A percentile compares a stretch with the other conserved stretches of the same genome.
These are phyloP conservation scores for Amaurobius ferox DNA, from an alignment of 2,888 invertebrate species.

Conservation along the genomic window DNA sequence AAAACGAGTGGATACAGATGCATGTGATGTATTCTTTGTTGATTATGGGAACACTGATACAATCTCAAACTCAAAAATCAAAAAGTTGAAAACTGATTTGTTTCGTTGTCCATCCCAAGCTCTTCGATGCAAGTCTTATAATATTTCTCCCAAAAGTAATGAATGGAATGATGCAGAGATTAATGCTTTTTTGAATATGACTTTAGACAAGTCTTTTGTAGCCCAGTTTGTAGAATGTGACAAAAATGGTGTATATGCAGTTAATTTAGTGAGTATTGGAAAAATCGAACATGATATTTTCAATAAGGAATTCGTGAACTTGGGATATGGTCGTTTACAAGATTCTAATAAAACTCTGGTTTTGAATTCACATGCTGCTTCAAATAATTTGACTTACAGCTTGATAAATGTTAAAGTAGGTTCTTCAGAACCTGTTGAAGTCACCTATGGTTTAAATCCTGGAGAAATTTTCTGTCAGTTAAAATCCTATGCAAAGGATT, in stretches of 20 bases:
- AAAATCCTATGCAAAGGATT: slow-evolving; percentile 71
- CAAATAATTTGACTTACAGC: slow-evolving; percentile 30
- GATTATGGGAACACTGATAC: slow-evolving; percentile 77
- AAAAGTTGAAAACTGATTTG: slow-evolving; percentile 75
- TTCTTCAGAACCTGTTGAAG: slow-evolving; percentile 29
- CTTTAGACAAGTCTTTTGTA: slow-evolving; percentile 61
- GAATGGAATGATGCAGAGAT: slow-evolving; percentile 71
- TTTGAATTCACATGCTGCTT: slow-evolving; percentile 48
- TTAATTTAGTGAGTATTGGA: slow-evolving; percentile 60
- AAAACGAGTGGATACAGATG: slow-evolving; percentile 20
- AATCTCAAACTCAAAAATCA: slow-evolving; percentile 74
- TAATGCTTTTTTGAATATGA: slow-evolving; percentile 73
- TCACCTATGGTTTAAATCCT: slow-evolving; percentile 72
- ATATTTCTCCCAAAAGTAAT: slow-evolving; percentile 61
- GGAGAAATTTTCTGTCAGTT: slow-evolving; percentile 75
- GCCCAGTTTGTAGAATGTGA: slow-evolving; percentile 64
- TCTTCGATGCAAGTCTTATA: slow-evolving; percentile 75
- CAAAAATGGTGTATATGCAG: slow-evolving; percentile 41
- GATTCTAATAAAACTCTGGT: slow-evolving; percentile 31
- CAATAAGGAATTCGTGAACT: slow-evolving; percentile 56
- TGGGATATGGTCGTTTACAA: slow-evolving; percentile 34
- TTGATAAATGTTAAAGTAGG: slow-evolving; percentile 18
- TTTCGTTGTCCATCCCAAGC: slow-evolving; percentile 75
- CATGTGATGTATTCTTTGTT: slow-evolving; percentile 75
- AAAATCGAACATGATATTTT: slow-evolving; percentile 54